These are phyloP conservation scores for Parauchenoglanis punctatus DNA, from an alignment of 2,797 vertebrate genomes.

Conservation along the genomic window DNA sequence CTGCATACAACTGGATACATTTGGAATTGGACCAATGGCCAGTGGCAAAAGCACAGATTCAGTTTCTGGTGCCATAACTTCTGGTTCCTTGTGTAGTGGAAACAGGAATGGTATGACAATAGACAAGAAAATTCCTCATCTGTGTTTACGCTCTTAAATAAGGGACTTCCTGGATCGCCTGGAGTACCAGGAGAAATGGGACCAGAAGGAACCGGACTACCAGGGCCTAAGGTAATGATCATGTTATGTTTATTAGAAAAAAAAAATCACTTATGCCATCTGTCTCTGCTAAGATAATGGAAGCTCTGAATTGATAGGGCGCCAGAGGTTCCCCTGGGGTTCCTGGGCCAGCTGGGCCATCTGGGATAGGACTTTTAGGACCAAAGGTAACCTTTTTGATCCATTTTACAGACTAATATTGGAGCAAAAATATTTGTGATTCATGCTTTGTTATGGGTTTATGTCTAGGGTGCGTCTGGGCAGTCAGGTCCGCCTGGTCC, in stretches of 20 bases:
- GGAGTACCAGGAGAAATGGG: slow-evolving; percentile 80
- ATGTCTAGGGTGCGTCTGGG: slow-evolving; percentile 78
- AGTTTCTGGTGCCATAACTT: neutral
- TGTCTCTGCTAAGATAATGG: neutral
- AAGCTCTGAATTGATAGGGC: slow-evolving; percentile 71
- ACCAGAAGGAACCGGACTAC: slow-evolving; percentile 77
- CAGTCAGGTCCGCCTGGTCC: slow-evolving; percentile 76
- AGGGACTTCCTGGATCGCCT: slow-evolving; percentile 80
- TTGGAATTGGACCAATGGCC: neutral
- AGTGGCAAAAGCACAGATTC: neutral
- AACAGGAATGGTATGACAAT: neutral
- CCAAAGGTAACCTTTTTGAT: slow-evolving; percentile 74
- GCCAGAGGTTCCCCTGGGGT: slow-evolving; percentile 75
- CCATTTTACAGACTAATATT: neutral
- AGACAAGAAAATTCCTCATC: neutral
- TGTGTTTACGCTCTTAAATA: neutral
- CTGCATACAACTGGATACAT: neutral
- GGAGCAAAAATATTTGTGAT: neutral
- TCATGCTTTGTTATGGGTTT: neutral
- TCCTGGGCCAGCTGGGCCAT: slow-evolving; percentile 73
- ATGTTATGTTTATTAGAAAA: neutral
- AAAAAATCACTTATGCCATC: neutral
- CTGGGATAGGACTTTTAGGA: slow-evolving; percentile 72
- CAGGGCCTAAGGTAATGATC: slow-evolving; percentile 79
- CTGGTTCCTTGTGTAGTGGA: neutral